Evolutionary conservation across 2,113 vertebrate species (phyloP).

Genomic region (Aythya baeri): DNA sequence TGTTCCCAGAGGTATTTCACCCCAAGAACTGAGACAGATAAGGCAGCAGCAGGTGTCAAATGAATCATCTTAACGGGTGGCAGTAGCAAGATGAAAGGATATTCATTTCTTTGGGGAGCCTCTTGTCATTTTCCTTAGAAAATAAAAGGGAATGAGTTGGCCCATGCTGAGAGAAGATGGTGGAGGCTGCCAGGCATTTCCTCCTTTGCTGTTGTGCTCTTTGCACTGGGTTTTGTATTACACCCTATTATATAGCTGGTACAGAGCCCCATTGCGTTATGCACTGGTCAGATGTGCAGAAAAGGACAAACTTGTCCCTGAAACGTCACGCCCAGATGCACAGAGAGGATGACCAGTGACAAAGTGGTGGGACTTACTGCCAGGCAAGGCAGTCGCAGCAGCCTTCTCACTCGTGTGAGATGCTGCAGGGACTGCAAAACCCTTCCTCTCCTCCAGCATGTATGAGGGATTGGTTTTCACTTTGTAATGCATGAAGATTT

Average conservation of each 20-base stretch:
- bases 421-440: neutral
- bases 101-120: neutral
- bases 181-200: neutral
- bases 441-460: neutral
- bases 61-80: slow-evolving; percentile 27
- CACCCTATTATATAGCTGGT: neutral
- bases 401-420: neutral
- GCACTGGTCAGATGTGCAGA: neutral
- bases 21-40: slow-evolving; percentile 32
- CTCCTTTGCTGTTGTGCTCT: neutral
- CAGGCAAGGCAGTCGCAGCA: neutral
- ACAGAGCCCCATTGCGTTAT: neutral
- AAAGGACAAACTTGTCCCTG: neutral
- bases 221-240: neutral
- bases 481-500: neutral
- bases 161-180: neutral
- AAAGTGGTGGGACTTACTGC: neutral
- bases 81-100: slow-evolving; percentile 24
- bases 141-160: neutral
- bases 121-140: slow-evolving; percentile 7
- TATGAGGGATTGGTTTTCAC: neutral
- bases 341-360: neutral
- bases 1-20: slow-evolving; percentile 40
- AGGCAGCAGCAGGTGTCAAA: slow-evolving; percentile 33
- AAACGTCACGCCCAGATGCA: neutral